phyloP scores from a whole-genome alignment of 2,888 invertebrate species.

The Salpingus planirostris region DNA sequence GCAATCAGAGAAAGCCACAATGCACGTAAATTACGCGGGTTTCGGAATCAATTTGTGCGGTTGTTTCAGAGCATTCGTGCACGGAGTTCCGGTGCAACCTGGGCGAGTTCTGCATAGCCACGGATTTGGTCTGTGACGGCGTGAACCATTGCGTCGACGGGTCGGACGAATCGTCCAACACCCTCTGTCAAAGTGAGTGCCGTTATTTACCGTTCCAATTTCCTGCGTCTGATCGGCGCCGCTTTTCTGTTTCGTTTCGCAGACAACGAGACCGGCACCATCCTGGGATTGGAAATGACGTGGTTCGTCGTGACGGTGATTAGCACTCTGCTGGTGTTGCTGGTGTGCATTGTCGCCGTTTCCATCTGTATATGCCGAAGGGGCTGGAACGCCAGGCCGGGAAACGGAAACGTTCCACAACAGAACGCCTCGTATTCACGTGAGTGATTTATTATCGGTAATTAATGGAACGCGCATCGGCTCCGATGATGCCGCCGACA shows the following conservation, averaged over 20 bases:
- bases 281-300: slow-evolving; percentile 64
- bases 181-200: slow-evolving; percentile 76
- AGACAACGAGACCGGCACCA: slow-evolving; percentile 55
- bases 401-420: slow-evolving; percentile 40
- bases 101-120: slow-evolving; percentile 86
- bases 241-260: slow-evolving; percentile 24
- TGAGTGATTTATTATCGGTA: slow-evolving; percentile 27
- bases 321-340: slow-evolving; percentile 57
- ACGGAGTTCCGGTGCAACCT: slow-evolving; percentile 82
- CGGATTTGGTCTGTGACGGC: slow-evolving; percentile 84
- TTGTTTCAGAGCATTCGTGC: slow-evolving; percentile 70
- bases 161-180: slow-evolving; percentile 80
- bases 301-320: slow-evolving; percentile 69
- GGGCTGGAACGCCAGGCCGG: slow-evolving; percentile 42
- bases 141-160: slow-evolving; percentile 92
- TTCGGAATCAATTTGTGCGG: too few species aligned
- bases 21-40: too few species aligned
- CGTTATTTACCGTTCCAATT: too few species aligned
- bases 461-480: slow-evolving; percentile 1
- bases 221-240: too few species aligned
- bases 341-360: slow-evolving; percentile 59
- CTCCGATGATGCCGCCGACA: too few species aligned
- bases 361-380: slow-evolving; percentile 71
- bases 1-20: too few species aligned
- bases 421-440: slow-evolving; percentile 46